Base-by-base conservation (phyloP, 2,888 invertebrate genomes). In the Chloromyia formosa region DNA sequence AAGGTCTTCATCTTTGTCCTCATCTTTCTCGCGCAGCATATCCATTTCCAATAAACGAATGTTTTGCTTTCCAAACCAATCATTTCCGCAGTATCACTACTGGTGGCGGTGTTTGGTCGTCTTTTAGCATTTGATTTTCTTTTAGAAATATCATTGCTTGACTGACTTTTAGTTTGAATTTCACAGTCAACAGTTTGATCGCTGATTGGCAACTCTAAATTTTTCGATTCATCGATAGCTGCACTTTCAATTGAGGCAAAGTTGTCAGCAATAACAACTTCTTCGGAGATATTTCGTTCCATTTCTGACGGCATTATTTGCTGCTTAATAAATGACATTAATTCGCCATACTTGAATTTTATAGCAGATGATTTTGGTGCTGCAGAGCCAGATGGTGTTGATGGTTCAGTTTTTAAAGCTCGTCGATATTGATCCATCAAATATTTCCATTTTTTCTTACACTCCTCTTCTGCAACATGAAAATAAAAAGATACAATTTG, bases 131-230 rank as follows among this genome's bases (percentile, higher is more conserved):
- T 23, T 71, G 71, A 54, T 54, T 22, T 68, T 68, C 20, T 68
- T 68, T 40, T 68, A 20, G 16, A 40, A 68, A 45, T 45, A 49
- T 45, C 45, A 66, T 42, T 69, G 53, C 69, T 53, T 53, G 53
- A 69, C 53, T 53, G 69, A 71, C 18, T 71, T 71, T 14, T 54
- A 71, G 49, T 69, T 69, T 71, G 54, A 69, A 56, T 56, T 56
- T 56, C 56, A 56, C 2, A 56, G 10, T 56, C 56, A 56, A 56
- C 18, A 56, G 56, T 18, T 20, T 16, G 5, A 56, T 56, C 56
- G 20, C 56, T 56, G 56, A 18, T n/a, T 56, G 56, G 18, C 18
- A n/a, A 49, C 12, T n/a, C 16, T 12, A n/a, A 12, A 49, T n/a
- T 49, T 49, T 7, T 3, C 16, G 49, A n/a, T 49, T 49, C 14